Evolutionary conservation across 1,140 invertebrate species (phyloP).

Genomic region (Lepidotrigona ventralis): DNA sequence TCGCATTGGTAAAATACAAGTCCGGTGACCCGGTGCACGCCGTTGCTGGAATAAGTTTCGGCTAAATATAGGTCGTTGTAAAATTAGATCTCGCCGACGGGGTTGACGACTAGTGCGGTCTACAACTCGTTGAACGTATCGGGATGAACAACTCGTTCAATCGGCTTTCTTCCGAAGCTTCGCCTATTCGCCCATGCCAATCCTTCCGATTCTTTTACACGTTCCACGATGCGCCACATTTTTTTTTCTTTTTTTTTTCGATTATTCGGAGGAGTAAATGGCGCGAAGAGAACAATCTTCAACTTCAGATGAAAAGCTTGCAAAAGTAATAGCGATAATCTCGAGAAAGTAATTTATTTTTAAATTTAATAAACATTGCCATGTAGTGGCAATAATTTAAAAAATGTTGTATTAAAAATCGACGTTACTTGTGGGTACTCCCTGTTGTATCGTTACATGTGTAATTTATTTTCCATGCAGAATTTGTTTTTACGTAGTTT

Average conservation of each 20-base stretch:
- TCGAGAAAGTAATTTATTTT: too few relatives aligned
- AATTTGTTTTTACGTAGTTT: too few relatives aligned
- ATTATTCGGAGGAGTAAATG: neutral
- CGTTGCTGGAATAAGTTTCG: conserved; percentile 65
- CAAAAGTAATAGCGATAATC: neutral
- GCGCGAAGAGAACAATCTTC: neutral
- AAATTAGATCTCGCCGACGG: conserved; percentile 58
- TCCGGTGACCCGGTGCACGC: conserved; percentile 64
- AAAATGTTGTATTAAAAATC: too few relatives aligned
- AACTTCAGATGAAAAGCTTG: neutral
- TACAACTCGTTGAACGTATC: conserved; percentile 39
- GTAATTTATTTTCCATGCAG: neutral
- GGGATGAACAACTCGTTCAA: conserved; percentile 6
- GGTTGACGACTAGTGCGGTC: conserved; percentile 63
- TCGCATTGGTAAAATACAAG: conserved; percentile 57
- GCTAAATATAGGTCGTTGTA: conserved; percentile 65
- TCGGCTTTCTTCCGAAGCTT: neutral
- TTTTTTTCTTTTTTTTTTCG: too few relatives aligned
- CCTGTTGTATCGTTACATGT: too few relatives aligned
- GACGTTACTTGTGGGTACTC: too few relatives aligned
- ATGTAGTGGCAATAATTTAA: too few relatives aligned
- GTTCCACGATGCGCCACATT: neutral
- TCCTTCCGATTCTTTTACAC: neutral
- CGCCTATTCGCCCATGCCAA: neutral
- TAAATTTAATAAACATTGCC: too few relatives aligned